Conservation (phyloP, 2,797 vertebrate genomes). For the Myotis planiceps region DNA sequence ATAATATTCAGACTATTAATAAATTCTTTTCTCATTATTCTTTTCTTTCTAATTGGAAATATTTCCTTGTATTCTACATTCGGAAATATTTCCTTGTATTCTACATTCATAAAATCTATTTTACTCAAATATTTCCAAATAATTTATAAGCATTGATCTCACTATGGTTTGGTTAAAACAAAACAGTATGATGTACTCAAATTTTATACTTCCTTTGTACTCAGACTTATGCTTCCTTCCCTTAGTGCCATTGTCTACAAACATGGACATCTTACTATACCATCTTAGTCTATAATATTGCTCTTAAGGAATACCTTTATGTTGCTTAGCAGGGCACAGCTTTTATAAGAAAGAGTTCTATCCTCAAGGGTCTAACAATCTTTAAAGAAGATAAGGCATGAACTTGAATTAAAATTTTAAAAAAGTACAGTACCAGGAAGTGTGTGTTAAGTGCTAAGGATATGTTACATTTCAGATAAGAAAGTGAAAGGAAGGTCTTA, state of each 20-base stretch:
- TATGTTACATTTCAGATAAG: neutral
- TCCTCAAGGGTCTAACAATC: neutral
- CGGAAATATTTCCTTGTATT: neutral
- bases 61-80: neutral
- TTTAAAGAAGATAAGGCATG: conserved; percentile 3
- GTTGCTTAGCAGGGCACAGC: neutral
- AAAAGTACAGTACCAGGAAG: neutral
- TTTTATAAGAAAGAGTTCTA: neutral
- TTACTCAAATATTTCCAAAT: neutral
- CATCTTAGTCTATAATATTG: neutral
- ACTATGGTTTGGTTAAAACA: neutral
- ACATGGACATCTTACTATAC: neutral
- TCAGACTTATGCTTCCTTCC: neutral
- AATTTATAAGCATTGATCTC: neutral
- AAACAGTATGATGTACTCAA: neutral
- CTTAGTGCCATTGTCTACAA: neutral
- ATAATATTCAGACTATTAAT: neutral
- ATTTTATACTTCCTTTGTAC: neutral
- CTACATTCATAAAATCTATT: neutral
- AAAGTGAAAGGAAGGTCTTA: neutral
- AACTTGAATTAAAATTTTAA: neutral
- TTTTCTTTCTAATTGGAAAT: neutral
- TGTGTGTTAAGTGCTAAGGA: neutral
- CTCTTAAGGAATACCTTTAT: neutral
- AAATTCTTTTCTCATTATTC: neutral